Evolutionary conservation across 2,797 vertebrate species (phyloP).

Genomic region (Morelia viridis): DNA sequence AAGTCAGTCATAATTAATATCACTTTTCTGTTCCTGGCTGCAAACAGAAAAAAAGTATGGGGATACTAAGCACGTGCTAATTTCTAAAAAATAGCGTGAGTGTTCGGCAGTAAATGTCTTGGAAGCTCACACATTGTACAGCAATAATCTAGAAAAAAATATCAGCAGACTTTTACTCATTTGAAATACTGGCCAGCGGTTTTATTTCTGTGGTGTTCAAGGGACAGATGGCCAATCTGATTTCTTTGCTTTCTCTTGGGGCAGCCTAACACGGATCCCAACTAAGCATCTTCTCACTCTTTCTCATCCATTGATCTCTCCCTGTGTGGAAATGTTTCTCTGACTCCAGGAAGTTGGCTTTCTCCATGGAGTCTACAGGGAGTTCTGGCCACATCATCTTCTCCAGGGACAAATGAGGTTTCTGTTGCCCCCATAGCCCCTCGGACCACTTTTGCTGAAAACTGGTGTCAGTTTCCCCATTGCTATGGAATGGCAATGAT

Average conservation of each 20-base stretch:
- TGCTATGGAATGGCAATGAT: background rate
- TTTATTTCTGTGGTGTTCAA: background rate
- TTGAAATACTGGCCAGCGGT: background rate
- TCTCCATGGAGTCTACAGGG: background rate
- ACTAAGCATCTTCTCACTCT: background rate
- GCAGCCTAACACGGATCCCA: background rate
- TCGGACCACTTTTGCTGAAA: background rate
- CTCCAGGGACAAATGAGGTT: background rate
- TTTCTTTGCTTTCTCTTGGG: background rate
- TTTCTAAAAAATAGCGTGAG: background rate
- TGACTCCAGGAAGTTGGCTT: background rate
- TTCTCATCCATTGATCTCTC: fast-evolving
- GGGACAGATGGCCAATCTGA: background rate
- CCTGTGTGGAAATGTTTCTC: fast-evolving
- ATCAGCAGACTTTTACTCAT: background rate
- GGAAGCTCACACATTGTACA: background rate
- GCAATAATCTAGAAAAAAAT: background rate
- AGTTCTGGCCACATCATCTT: background rate
- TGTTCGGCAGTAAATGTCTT: background rate
- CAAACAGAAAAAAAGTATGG: background rate
- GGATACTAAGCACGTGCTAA: background rate
- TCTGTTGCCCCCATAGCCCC: background rate
- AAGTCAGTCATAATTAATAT: background rate
- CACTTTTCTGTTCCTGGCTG: background rate
- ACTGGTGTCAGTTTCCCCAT: background rate